These are phyloP conservation scores for Salarias fasciatus DNA, from an alignment of 2,797 vertebrate genomes.

Conservation along the genomic window DNA sequence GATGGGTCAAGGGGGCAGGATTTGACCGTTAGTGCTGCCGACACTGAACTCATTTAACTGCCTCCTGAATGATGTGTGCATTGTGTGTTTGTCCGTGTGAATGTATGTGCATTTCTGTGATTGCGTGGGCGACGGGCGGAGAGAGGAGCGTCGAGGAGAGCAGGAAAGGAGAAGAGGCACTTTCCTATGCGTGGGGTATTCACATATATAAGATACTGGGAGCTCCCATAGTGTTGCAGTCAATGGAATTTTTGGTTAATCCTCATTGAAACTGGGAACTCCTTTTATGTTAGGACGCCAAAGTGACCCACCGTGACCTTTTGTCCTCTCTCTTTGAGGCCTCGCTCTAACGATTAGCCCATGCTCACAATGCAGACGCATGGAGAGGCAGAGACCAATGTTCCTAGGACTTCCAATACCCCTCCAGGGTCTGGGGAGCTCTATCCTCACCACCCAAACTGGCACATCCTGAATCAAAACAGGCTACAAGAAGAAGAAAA, in stretches of 20 bases:
- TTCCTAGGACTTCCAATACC: conserved; percentile 68
- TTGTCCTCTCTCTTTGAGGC: conserved; percentile 84
- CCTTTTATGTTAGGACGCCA: conserved; percentile 83
- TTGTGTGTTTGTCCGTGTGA: conserved; percentile 54
- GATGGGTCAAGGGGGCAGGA: conserved; percentile 67
- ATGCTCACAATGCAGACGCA: conserved; percentile 79
- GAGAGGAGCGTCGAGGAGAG: conserved; percentile 9
- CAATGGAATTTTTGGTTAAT: conserved; percentile 84
- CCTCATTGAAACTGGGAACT: conserved; percentile 84
- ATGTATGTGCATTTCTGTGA: conserved; percentile 6
- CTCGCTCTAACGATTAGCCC: conserved; percentile 83
- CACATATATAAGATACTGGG: conserved; percentile 77
- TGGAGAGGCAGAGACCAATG: conserved; percentile 72
- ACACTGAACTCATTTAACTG: conserved; percentile 78
- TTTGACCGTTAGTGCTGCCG: conserved; percentile 74
- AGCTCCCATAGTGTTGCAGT: conserved; percentile 75
- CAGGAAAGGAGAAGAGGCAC: conserved; percentile 26
- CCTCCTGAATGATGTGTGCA: conserved; percentile 53
- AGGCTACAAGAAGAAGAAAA: conserved; percentile 71
- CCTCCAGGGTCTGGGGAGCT: conserved; percentile 66
- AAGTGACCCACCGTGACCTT: conserved; percentile 84
- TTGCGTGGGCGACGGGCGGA: conserved; percentile 6
- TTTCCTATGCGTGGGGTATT: conserved; percentile 59
- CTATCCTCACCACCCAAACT: conserved; percentile 75
- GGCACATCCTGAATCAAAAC: conserved; percentile 81